Evolutionary conservation across 2,113 vertebrate species (phyloP).

Genomic region (Syngnathus floridae): DNA sequence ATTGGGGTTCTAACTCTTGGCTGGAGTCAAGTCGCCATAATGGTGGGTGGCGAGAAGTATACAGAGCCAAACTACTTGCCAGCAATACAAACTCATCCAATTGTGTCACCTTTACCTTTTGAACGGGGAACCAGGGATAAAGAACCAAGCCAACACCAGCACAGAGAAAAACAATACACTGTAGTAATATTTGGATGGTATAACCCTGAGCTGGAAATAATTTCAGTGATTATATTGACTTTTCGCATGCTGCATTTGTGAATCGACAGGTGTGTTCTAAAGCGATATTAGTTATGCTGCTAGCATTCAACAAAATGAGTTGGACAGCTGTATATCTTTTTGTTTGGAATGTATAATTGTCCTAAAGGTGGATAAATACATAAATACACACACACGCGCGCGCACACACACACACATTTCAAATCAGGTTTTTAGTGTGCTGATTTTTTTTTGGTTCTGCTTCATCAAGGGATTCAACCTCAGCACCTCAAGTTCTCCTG

Average conservation of each 20-base stretch:
- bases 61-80: constrained; percentile 17
- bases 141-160: constrained; percentile 69
- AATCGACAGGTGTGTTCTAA: constrained; percentile 41
- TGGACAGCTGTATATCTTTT: constrained; percentile 38
- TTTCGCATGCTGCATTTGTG: constrained; percentile 54
- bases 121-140: constrained; percentile 45
- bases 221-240: constrained; percentile 37
- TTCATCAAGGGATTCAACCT: constrained; percentile 38
- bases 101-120: constrained; percentile 29
- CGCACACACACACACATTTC: constrained; percentile 9
- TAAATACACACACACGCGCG: constrained; percentile 21
- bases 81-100: constrained; percentile 54
- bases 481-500: constrained; percentile 42
- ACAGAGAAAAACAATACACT: constrained; percentile 51
- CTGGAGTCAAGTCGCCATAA: constrained; percentile 3
- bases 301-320: constrained; percentile 44
- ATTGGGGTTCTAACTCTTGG: neutral
- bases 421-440: constrained; percentile 52
- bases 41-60: constrained; percentile 4
- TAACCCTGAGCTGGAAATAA: constrained; percentile 40
- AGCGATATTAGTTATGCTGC: constrained; percentile 52
- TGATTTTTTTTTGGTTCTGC: constrained; percentile 33
- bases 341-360: constrained; percentile 66
- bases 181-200: constrained; percentile 36
- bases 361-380: constrained; percentile 28